Evolutionary conservation across 2,113 vertebrate genomes (phyloP).

Genomic region (Colossoma macropomum): DNA sequence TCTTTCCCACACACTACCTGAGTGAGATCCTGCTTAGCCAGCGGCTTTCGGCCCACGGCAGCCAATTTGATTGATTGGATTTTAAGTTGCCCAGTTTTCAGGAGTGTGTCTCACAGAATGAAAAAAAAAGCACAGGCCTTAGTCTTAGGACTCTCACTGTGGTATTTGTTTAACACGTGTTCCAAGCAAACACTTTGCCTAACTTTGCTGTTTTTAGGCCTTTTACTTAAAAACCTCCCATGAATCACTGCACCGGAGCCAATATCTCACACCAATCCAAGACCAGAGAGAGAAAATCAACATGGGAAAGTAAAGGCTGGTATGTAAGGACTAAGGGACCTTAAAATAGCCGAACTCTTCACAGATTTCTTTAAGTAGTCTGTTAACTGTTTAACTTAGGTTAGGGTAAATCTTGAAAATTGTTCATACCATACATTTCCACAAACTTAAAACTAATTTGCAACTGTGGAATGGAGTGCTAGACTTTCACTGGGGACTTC

Average conservation of each 20-base stretch:
- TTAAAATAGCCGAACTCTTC: not conserved
- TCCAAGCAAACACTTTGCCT: constrained; percentile 44
- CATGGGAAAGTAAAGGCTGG: not conserved
- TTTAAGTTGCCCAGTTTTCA: constrained; percentile 51
- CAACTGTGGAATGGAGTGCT: not conserved
- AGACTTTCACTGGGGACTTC: not conserved
- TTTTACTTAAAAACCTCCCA: constrained; percentile 61
- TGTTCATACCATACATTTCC: not conserved
- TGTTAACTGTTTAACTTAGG: not conserved
- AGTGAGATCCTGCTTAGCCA: constrained; percentile 55
- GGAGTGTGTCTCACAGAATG: constrained; percentile 37
- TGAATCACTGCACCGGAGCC: constrained; percentile 45
- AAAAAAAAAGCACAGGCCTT: constrained; percentile 47
- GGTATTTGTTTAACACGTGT: constrained; percentile 52
- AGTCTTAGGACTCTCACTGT: constrained; percentile 57
- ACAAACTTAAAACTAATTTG: not conserved
- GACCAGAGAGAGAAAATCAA: constrained; percentile 58
- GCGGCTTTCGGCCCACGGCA: constrained; percentile 37
- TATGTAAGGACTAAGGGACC: not conserved
- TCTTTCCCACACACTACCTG: constrained; percentile 45
- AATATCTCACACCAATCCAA: constrained; percentile 53
- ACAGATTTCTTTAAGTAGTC: not conserved
- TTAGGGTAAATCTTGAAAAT: not conserved
- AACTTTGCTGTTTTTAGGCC: constrained; percentile 44
- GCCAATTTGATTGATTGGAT: constrained; percentile 62